Percentiles rank a stretch among this genome's conserved stretches.
These are phyloP conservation scores for Pseudomyrmex dendroicus DNA, from an alignment of 1,140 invertebrate genomes.

Conservation along the genomic window DNA sequence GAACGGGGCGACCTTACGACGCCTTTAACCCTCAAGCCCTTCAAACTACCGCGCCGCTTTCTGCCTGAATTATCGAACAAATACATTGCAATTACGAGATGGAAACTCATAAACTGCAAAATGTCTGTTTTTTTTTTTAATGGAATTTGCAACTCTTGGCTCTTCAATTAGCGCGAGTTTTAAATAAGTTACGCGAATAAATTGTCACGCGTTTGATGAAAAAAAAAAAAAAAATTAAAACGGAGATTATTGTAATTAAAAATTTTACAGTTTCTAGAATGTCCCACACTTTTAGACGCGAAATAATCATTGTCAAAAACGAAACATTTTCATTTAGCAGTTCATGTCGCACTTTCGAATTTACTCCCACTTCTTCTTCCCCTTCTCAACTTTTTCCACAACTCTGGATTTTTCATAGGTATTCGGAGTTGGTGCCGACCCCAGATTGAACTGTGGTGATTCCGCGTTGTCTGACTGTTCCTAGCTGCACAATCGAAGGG, in stretches of 20 bases:
- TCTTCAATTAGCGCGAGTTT: no score
- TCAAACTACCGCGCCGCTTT: not conserved
- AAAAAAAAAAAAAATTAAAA: no score
- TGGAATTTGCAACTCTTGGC: no score
- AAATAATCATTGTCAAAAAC: not conserved
- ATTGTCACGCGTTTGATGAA: no score
- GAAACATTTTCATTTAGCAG: not conserved
- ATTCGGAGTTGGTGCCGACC: not conserved
- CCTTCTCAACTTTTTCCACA: not conserved
- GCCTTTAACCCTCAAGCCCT: not conserved
- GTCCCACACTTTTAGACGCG: no score
- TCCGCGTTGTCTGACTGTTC: not conserved
- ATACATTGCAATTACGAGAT: not conserved
- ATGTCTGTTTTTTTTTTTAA: not conserved
- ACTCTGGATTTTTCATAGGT: not conserved
- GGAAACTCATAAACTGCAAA: not conserved
- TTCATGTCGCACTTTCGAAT: not conserved
- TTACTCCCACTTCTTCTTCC: not conserved
- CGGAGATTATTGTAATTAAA: no score
- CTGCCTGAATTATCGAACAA: not conserved
- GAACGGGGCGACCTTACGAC: not conserved
- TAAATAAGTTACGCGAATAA: no score
- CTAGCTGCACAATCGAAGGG: conserved; percentile 18
- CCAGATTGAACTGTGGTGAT: not conserved
- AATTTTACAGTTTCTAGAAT: no score